phyloP scores from a whole-genome alignment of 2,797 vertebrate species.

The Heliangelus exortis region DNA sequence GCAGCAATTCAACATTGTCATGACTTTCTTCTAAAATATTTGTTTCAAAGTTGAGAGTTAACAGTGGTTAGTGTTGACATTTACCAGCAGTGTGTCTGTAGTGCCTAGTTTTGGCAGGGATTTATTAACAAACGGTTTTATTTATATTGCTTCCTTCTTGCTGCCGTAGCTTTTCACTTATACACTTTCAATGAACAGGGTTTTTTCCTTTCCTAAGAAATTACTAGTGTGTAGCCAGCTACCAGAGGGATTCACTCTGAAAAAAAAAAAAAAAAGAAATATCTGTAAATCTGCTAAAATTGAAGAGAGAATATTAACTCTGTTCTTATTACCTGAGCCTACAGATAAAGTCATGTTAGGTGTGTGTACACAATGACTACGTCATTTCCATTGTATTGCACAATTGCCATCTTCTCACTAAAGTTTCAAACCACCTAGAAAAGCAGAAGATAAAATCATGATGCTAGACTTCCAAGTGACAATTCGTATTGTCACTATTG shows the following conservation, averaged over 20 bases:
- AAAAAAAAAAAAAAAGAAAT: not conserved
- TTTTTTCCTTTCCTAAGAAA: not conserved
- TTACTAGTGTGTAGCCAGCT: not conserved
- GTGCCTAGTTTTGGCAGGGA: not conserved
- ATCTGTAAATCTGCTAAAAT: not conserved
- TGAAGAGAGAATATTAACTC: not conserved
- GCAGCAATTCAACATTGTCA: not conserved
- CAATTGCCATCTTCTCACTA: not conserved
- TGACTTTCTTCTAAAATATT: not conserved
- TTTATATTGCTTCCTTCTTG: not conserved
- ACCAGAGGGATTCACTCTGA: not conserved
- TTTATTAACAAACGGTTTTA: conserved; percentile 7
- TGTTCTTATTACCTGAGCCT: not conserved
- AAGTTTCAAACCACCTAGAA: not conserved
- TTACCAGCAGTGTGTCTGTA: not conserved
- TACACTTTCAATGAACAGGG: not conserved
- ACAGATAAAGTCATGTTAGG: not conserved
- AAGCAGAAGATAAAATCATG: not conserved
- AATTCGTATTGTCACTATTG: not conserved
- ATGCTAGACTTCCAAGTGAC: not conserved
- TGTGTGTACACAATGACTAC: not conserved
- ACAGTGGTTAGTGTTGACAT: not conserved
- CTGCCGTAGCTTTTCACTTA: not conserved
- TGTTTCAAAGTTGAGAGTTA: not conserved
- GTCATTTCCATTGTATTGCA: not conserved